Base-by-base conservation (phyloP, 2,888 invertebrate species). In the Oscheius sp. region DNA sequence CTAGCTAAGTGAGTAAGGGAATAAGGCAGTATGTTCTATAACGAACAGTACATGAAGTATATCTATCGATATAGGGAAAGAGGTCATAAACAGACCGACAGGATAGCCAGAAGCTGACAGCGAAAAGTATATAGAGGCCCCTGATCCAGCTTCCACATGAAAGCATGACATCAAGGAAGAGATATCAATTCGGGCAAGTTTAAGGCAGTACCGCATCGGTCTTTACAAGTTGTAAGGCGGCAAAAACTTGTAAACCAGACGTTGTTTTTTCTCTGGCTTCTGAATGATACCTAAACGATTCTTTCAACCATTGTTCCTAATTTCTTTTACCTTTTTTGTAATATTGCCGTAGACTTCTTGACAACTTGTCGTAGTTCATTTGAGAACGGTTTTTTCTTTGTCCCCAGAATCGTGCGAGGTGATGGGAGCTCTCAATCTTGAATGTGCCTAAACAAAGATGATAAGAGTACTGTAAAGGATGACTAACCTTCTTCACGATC, bases 341-440 rank as follows among this genome's bases (percentile, higher is more conserved):
- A 89, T 96, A 96, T 87, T 98, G 97, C 61, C 98, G 90, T 86
- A 98, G 95, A 80, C 95, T 96, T 67, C 98, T 91, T 75, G 95
- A 95, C 56, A 98, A 89, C 87, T 98, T 98, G 89, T 98, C 98
- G 89, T 98, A 98, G 90, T 98, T 98, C 97, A 98, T 98, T 30
- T 95, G 95, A 0, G 96, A 95, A 9, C 97, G 90, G 89, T 98
- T 97, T 89, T 98, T 98, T 77, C 97, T 90, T 84, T 93, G 92
- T 72, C 98, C 98, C 98, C 98, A 98, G 64, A 95, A 90, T 80
- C 93, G 90, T n/a, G 98, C 97, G 62, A 98, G 95, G 80, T 93
- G 91, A 30, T 95, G 94, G 12, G 95, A 95, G 88, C 98, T 96
- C 88, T 98, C 97, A 87, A 98, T 98, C 89, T 97, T 98, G 90